Evolutionary conservation across 2,888 invertebrate genomes (phyloP).

Genomic region (Apeira syringaria): DNA sequence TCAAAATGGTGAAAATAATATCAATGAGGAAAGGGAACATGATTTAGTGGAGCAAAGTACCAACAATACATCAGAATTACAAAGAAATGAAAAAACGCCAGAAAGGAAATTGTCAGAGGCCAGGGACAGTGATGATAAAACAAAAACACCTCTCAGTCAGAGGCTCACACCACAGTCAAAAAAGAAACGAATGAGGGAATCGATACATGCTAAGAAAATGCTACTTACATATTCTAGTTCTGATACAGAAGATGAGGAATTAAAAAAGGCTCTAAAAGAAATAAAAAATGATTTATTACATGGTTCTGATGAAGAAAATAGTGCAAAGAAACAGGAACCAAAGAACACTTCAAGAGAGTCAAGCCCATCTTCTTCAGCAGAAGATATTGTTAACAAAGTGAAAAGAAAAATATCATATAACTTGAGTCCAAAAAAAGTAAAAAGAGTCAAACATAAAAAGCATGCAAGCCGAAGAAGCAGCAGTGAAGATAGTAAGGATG

Average conservation of each 20-base stretch:
- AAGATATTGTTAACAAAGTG: slow-evolving; percentile 27
- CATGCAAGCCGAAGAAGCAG: slow-evolving; percentile 20
- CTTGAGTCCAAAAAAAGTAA: slow-evolving; percentile 9
- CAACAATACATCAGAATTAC: slow-evolving; percentile 1
- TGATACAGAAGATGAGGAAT: slow-evolving; percentile 62
- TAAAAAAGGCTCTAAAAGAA: slow-evolving; percentile 45
- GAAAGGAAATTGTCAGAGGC: slow-evolving; percentile 4
- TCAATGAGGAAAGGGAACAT: not conserved
- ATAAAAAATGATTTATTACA: slow-evolving; percentile 47
- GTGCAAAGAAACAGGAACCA: slow-evolving; percentile 13
- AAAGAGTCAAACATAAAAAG: slow-evolving; percentile 10
- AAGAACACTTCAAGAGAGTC: slow-evolving; percentile 4
- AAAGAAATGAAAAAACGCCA: slow-evolving; percentile 13
- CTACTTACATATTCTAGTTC: slow-evolving; percentile 63
- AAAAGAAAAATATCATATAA: slow-evolving; percentile 23
- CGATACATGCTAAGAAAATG: slow-evolving; percentile 64
- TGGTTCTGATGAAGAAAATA: slow-evolving; percentile 45
- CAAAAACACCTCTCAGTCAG: slow-evolving; percentile 18
- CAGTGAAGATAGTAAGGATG: slow-evolving; percentile 20
- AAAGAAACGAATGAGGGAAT: slow-evolving; percentile 54
- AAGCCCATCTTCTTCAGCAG: slow-evolving; percentile 37
- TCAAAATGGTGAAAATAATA: slow-evolving; percentile 1
- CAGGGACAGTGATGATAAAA: slow-evolving; percentile 9
- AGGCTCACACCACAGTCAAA: slow-evolving; percentile 39
- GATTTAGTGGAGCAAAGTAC: slow-evolving; percentile 2